These are phyloP conservation scores for Capricornis sumatraensis DNA, from an alignment of 2,113 vertebrate species.

Conservation along the genomic window DNA sequence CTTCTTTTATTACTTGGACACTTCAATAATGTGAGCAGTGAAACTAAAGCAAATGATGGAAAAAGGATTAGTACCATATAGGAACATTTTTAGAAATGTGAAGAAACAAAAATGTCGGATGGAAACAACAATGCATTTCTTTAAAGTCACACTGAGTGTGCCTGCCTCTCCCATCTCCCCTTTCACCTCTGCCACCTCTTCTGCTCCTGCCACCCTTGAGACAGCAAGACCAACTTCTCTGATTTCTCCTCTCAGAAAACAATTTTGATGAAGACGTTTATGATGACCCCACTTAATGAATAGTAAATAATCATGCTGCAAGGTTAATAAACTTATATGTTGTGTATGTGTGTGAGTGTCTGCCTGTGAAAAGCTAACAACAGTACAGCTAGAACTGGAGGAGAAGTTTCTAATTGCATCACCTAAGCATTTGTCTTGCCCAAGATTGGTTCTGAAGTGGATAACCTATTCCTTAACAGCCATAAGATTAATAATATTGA, in stretches of 20 bases:
- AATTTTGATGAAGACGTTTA: neutral
- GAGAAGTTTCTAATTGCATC: neutral
- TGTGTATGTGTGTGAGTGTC: neutral
- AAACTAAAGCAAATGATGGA: neutral
- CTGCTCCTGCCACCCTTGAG: neutral
- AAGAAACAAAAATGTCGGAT: neutral
- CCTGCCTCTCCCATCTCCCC: neutral
- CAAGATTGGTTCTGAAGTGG: neutral
- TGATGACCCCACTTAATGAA: neutral
- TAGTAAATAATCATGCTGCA: neutral
- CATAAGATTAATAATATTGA: neutral
- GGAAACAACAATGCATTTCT: neutral
- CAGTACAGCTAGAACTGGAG: neutral
- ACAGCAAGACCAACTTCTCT: neutral
- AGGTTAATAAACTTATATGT: neutral
- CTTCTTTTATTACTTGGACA: neutral
- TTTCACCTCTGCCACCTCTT: neutral
- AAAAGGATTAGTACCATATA: neutral
- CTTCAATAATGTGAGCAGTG: neutral
- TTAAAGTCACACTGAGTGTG: neutral
- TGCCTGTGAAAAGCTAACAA: neutral
- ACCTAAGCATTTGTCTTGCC: neutral
- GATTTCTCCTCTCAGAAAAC: neutral
- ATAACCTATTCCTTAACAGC: neutral
- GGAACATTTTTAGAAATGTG: neutral